Evolutionary conservation across 2,113 vertebrate species (phyloP).

Genomic region (Henicopernis longicauda): DNA sequence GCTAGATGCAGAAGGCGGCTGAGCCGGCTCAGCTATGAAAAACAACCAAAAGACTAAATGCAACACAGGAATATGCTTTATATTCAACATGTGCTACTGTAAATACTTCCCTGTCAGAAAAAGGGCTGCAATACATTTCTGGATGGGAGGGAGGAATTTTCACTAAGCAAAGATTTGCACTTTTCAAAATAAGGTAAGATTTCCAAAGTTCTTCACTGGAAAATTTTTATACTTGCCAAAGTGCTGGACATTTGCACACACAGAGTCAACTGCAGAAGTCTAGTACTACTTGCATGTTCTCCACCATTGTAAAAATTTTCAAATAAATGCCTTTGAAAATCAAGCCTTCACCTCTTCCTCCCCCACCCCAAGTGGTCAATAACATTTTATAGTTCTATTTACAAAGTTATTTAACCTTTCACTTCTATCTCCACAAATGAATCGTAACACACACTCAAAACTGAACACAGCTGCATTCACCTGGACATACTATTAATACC

Average conservation of each 20-base stretch:
- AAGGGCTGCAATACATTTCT: not conserved
- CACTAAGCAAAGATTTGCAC: not conserved
- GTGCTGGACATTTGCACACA: not conserved
- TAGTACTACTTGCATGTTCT: not conserved
- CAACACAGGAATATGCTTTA: slow-evolving; percentile 54
- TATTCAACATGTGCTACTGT: slow-evolving; percentile 40
- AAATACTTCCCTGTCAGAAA: not conserved
- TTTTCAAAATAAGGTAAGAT: not conserved
- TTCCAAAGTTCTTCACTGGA: slow-evolving; percentile 9
- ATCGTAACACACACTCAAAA: not conserved
- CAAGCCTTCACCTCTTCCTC: not conserved
- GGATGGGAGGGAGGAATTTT: slow-evolving; percentile 6
- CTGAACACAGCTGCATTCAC: slow-evolving; percentile 25
- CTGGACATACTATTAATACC: not conserved
- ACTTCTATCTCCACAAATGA: not conserved
- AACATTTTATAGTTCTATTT: not conserved
- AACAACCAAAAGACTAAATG: slow-evolving; percentile 59
- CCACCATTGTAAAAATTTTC: not conserved
- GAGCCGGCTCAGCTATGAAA: slow-evolving; percentile 81
- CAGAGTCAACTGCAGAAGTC: not conserved
- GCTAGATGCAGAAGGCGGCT: slow-evolving; percentile 77
- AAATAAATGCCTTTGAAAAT: slow-evolving; percentile 45
- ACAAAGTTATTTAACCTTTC: slow-evolving; percentile 29
- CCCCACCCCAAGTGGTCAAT: not conserved
- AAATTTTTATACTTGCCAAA: not conserved